Evolutionary conservation across 2,113 vertebrate species (phyloP).

Genomic region (Saccopteryx leptura): DNA sequence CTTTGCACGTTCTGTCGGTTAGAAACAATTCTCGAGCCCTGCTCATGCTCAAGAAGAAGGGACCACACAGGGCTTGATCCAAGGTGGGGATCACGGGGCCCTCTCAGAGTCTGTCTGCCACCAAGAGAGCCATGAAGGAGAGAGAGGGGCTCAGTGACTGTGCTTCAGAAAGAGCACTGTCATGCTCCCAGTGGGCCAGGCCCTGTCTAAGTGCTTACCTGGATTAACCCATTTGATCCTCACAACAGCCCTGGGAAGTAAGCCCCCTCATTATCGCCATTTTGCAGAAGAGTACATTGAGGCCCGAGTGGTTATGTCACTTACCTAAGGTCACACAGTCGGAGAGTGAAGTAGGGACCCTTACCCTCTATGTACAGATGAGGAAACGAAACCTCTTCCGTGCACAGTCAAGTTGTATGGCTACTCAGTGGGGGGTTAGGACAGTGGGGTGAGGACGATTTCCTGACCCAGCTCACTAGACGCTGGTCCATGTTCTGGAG

Average conservation of each 20-base stretch:
- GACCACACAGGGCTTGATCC: background rate
- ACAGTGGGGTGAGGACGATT: fast-evolving
- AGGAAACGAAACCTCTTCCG: background rate
- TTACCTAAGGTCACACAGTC: conserved; percentile 41
- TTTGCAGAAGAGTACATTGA: background rate
- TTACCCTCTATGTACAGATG: background rate
- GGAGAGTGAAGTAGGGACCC: background rate
- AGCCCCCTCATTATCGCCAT: background rate
- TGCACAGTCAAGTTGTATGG: no score
- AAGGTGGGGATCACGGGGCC: background rate
- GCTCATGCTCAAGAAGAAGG: background rate
- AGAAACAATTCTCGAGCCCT: background rate
- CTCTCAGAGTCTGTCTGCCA: background rate
- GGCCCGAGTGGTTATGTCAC: background rate
- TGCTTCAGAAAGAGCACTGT: background rate
- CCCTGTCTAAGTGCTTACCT: background rate
- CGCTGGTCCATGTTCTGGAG: background rate
- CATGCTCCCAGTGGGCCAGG: background rate
- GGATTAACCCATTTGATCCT: background rate
- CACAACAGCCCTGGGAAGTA: background rate
- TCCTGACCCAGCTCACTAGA: background rate
- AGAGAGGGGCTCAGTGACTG: fast-evolving
- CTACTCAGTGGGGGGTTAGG: fast-evolving
- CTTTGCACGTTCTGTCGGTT: background rate
- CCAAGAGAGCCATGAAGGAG: background rate